Evolutionary conservation across 2,888 invertebrate genomes (phyloP), one percentile per base, ranked within the genome.

Genomic region (Microchrysa polita): DNA sequence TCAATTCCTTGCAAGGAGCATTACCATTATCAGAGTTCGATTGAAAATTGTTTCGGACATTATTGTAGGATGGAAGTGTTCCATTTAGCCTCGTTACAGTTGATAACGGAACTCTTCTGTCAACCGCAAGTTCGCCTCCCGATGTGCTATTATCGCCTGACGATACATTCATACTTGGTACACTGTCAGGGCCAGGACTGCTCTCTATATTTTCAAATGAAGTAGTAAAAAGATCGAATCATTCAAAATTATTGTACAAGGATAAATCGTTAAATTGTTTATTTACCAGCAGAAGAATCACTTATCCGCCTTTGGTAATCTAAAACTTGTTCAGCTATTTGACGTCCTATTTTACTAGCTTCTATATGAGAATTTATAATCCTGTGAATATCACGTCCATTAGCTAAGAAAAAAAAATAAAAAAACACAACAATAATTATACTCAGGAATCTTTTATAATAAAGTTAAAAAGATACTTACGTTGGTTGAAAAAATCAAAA

Each of bases 331-430:
- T 93, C 93, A 0, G 93, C 94, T 80, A 95, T 93, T 82, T 93
- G 91, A 73, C 92, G 88, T 9, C 95, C 94, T 77, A 95, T 94
- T 86, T 93, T 93, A 81, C 93, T 93, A 57, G 93, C 93, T 84
- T 94, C 93, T 73, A 93, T 89, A 79, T 92, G 92, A 74, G 90
- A 91, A 79, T 90, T 91, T 78, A 93, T 92, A 78, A 92, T 85
- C 77, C 88, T 86, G 81, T 91, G 90, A 84, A 92, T 89, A 79
- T 90, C 90, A 77, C 88, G 85, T 75, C 89, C 90, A 76, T 87
- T 87, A 76, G 87, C 88, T 86, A 83, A 53, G n/a, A n/a, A n/a
- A n/a, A n/a, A 48, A 67, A 22, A 57, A 57, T 57, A 14, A 12
- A 18, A 20, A 14, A 5, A n/a, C n/a, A n/a, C n/a, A n/a, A n/a